A percentile compares a stretch with the other conserved stretches of the same genome.
Conservation (phyloP, 2,888 invertebrate genomes). For the Nemoura dubitans region DNA sequence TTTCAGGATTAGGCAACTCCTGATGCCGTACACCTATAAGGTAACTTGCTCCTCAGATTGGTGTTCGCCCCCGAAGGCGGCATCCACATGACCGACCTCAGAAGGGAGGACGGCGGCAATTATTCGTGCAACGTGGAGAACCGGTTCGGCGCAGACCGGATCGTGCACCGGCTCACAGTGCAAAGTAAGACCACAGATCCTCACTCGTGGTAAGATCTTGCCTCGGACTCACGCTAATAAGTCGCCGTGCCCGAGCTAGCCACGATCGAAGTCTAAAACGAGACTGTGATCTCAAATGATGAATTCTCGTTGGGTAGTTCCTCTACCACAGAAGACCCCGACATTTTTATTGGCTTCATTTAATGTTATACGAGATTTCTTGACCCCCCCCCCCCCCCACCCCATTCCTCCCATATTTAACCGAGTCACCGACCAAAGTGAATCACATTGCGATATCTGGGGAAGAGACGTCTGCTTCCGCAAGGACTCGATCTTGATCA, state of each 20-base stretch:
- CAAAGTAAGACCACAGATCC: slow-evolving; percentile 50
- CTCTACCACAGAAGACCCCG: not conserved
- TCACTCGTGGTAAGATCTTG: not conserved
- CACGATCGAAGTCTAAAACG: not conserved
- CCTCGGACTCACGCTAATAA: not conserved
- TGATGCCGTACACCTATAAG: not conserved
- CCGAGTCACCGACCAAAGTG: not conserved
- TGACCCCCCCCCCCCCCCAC: not conserved
- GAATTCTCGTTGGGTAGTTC: not conserved
- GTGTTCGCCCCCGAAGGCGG: slow-evolving; percentile 51
- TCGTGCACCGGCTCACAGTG: slow-evolving; percentile 52
- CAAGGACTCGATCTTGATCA: too few relatives aligned
- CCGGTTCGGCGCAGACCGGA: slow-evolving; percentile 51
- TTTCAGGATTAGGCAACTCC: too few relatives aligned
- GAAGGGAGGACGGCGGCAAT: slow-evolving; percentile 54
- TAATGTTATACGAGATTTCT: not conserved
- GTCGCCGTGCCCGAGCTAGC: too few relatives aligned
- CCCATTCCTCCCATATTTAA: not conserved
- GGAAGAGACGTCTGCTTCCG: too few relatives aligned
- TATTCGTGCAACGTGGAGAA: slow-evolving; percentile 53
- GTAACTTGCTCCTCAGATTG: slow-evolving; percentile 26
- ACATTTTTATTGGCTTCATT: not conserved
- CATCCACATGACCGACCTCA: slow-evolving; percentile 52
- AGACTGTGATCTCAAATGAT: not conserved
- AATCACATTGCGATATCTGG: too few relatives aligned